These are phyloP conservation scores for Psilopsiagon aymara DNA, from an alignment of 2,113 vertebrate genomes.

Conservation along the genomic window DNA sequence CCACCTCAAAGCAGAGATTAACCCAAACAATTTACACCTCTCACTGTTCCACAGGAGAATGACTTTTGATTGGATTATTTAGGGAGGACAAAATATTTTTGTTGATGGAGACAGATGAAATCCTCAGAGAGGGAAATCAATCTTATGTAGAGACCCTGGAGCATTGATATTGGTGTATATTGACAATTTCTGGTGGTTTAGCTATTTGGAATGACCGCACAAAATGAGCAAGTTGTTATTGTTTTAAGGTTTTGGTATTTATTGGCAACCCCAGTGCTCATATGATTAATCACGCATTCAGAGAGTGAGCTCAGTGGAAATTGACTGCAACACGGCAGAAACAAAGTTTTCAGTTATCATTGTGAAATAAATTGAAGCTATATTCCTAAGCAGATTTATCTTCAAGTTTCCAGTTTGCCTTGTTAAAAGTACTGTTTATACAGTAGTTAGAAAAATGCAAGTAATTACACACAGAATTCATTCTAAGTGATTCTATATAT, in stretches of 20 bases:
- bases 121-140: conserved; percentile 88
- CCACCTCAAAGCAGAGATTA: conserved; percentile 44
- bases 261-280: conserved; percentile 82
- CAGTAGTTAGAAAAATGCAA: conserved; percentile 80
- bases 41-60: conserved; percentile 61
- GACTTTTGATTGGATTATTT: conserved; percentile 84
- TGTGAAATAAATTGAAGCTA: conserved; percentile 78
- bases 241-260: conserved; percentile 81
- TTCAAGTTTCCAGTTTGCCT: conserved; percentile 79
- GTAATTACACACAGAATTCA: conserved; percentile 75
- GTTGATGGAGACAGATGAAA: conserved; percentile 87
- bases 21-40: conserved; percentile 33
- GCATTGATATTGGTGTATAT: conserved; percentile 82
- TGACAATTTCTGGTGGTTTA: conserved; percentile 86
- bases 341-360: conserved; percentile 77
- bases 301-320: conserved; percentile 80
- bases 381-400: conserved; percentile 79
- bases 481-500: conserved; percentile 60
- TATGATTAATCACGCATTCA: conserved; percentile 91
- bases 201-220: conserved; percentile 81
- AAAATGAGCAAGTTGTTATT: conserved; percentile 83
- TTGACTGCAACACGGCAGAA: conserved; percentile 80
- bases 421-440: conserved; percentile 80
- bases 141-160: conserved; percentile 80
- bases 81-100: conserved; percentile 86